Conservation (phyloP, 1,140 invertebrate genomes). For the Alviniconcha marisindica region DNA sequence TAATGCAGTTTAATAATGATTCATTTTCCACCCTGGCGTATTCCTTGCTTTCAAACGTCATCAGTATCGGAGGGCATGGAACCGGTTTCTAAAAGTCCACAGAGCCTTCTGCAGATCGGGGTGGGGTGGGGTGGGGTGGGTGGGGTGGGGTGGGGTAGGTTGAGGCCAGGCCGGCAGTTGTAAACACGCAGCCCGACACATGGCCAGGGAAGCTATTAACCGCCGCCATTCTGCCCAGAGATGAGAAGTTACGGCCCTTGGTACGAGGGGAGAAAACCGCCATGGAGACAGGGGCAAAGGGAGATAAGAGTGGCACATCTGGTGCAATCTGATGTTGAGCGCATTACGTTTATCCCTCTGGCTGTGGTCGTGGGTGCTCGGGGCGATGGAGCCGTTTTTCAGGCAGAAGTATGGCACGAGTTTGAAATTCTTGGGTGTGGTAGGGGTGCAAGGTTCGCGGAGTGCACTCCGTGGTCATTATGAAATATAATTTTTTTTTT, state of each 20-base stretch:
- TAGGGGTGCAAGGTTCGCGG: no score
- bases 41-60: no score
- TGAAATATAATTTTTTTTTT: no score
- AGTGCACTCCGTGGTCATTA: no score
- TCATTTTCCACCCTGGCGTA: no score
- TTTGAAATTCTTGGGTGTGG: no score
- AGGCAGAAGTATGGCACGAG: no score
- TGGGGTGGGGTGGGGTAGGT: not conserved
- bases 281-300: not conserved
- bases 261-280: not conserved
- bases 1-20: no score
- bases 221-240: conserved; percentile 19
- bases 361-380: not conserved
- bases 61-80: no score
- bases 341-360: conserved; percentile 22
- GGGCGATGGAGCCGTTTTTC: no score
- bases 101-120: not conserved
- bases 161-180: not conserved
- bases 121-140: not conserved
- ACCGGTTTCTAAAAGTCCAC: no score
- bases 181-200: conserved; percentile 33
- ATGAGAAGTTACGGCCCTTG: conserved; percentile 21
- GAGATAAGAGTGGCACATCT: conserved; percentile 38
- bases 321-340: conserved; percentile 32
- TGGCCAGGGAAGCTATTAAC: conserved; percentile 23